Base-by-base conservation (phyloP, 2,113 vertebrate species). In the Nasalis larvatus region DNA sequence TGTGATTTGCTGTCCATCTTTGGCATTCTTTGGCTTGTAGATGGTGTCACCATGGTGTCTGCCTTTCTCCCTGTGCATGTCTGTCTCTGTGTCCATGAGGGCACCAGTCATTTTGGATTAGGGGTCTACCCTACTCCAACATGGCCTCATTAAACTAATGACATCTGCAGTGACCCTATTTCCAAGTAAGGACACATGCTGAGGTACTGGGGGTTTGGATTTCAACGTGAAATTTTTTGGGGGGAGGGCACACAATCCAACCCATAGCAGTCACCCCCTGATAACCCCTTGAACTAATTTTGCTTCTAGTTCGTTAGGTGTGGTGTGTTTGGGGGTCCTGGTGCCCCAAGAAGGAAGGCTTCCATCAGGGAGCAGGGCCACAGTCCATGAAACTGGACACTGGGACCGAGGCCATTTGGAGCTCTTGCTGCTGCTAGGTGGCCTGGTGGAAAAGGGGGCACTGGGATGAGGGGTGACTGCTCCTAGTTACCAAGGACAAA, bases 291-390 rank as follows among this genome's bases (percentile, higher is more conserved):
- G 47, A 78, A 32, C 45, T 52, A 49, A 47, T n/a, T 40, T 56
- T 17, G 21, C n/a, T 35, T 58, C n/a, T 11, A 4, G 42, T 32
- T 47, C 77, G 0, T n/a, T 49, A 32, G 17, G 47, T 2, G 1
- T 78, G 76, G 45, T 78, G 45, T 78, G 76, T 52, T 68, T 52
- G 27, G 47, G 76, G 76, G 30, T 35, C 45, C 30, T 35, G 32
- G 40, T 74, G 71, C 23, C 23, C 40, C 30, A n/a, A n/a, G 66
- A 32, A 68, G 66, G 9, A 69, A 21, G 25, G 23, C 40, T 42
- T 30, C 40, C 40, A 13, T 23, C 42, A 27, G 73, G 45, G 47
- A 52, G 30, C 45, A 35, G 76, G 47, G 45, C 49, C 30, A 52
- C 54, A 40, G 71, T 74, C 71, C 6, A 6, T 74, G 71, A 27